A percentile compares a stretch with the other conserved stretches of the same genome.
Evolutionary conservation across 2,797 vertebrate genomes (phyloP).

Genomic region (Gallinago nigripennis): DNA sequence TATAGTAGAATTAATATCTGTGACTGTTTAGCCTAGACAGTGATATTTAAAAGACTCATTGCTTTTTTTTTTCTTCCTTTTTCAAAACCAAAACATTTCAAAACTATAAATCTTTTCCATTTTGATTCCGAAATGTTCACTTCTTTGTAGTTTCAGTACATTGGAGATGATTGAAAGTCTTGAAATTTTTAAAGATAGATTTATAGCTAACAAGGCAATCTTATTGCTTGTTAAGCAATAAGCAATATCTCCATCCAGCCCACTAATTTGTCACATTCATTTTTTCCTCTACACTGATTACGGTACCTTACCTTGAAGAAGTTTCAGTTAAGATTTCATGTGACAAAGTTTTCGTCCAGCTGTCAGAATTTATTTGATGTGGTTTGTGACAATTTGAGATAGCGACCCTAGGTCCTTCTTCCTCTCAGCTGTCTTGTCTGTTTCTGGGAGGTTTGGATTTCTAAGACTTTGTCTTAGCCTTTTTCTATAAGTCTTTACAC

Average conservation of each 20-base stretch:
- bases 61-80: background rate
- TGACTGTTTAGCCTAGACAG: background rate
- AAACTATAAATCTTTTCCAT: background rate
- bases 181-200: background rate
- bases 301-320: background rate
- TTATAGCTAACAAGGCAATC: background rate
- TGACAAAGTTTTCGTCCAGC: background rate
- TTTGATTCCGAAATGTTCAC: background rate
- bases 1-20: background rate
- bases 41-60: background rate
- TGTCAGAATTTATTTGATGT: background rate
- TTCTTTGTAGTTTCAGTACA: background rate
- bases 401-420: background rate
- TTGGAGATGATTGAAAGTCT: background rate
- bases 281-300: background rate
- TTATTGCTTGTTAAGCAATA: background rate
- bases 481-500: background rate
- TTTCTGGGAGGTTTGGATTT: background rate
- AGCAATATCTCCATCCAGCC: background rate
- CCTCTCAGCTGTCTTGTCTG: background rate
- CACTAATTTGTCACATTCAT: background rate
- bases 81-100: background rate
- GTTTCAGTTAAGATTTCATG: background rate
- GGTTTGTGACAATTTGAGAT: background rate
- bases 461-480: background rate